Evolutionary conservation across 1,140 invertebrate species (phyloP), one percentile per base, ranked within the genome.

Genomic region (Paraescarpia echinospica): DNA sequence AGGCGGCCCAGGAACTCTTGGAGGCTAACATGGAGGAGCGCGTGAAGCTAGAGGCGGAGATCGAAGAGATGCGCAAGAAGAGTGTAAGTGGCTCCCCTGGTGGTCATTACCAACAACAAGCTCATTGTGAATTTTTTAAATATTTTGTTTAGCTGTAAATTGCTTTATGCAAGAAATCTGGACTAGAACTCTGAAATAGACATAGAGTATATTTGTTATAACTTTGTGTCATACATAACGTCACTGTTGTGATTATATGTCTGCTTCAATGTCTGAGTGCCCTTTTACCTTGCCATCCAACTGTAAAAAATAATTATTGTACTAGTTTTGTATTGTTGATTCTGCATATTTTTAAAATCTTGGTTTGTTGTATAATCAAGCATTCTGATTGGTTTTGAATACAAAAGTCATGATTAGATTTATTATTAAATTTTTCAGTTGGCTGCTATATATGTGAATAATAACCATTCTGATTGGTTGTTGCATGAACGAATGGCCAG

Each of bases 11-110:
- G 94, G 94, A 94, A 90, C 95, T 96, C 89, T 92, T 96, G 33
- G 95, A 96, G 92, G 91, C 93, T 6, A 96, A 94, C 93, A 94
- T 95, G 91, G 93, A 94, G 14, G 96, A 96, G 91, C 94, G 94
- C n/a, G 93, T 93, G 33, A 93, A 93, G 9, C 94, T 96, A 33
- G 92, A 95, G 34, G 92, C 92, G 4, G 93, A 95, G 48, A 95
- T 95, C 89, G 93, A 94, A 35, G 93, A 88, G 92, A 91, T 33
- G 92, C 94, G 89, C 95, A 94, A 90, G 92, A 93, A 48, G 94
- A 94, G 91, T 90, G 93, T 94, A 92, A 89, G 92, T 33, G 41
- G 90, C 41, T 35, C 31, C 35, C 34, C 33, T 35, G 89, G 18
- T 41, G 34, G 92, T 33, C 22, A 34, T 41, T 18, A 22, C 1